Conservation (phyloP, 2,888 invertebrate genomes). For the Hoplodrina ambigua region DNA sequence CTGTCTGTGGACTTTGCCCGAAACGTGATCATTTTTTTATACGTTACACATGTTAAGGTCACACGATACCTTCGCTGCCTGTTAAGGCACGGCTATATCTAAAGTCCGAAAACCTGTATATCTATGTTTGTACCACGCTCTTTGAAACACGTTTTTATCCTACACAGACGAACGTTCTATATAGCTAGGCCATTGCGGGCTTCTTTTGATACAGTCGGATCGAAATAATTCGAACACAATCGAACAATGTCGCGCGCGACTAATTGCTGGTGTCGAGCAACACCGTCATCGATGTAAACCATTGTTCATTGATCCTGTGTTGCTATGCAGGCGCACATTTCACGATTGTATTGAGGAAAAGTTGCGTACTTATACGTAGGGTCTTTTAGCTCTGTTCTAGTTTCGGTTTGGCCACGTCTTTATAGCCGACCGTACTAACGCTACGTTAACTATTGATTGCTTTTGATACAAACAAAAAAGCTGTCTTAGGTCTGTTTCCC, state of each 20-base stretch:
- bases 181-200: slow-evolving; percentile 3
- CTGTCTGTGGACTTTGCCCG: slow-evolving; percentile 33
- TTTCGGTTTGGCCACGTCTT: too few species aligned
- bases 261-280: slow-evolving; percentile 19
- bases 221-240: slow-evolving; percentile 14
- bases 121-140: too few species aligned
- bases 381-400: background rate
- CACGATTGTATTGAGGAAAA: background rate
- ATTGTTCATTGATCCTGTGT: background rate
- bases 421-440: background rate
- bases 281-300: background rate
- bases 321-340: slow-evolving; percentile 2
- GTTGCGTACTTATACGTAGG: background rate
- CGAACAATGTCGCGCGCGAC: background rate
- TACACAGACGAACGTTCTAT: background rate
- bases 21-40: slow-evolving; percentile 24
- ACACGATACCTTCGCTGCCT: background rate
- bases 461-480: background rate
- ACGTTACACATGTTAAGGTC: slow-evolving; percentile 12
- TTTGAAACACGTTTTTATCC: background rate
- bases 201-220: slow-evolving; percentile 26
- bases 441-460: background rate
- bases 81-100: background rate
- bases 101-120: background rate
- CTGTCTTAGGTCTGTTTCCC: background rate